phyloP scores from a whole-genome alignment of 1,140 invertebrate genomes.

The Scaptomyza hsui region DNA sequence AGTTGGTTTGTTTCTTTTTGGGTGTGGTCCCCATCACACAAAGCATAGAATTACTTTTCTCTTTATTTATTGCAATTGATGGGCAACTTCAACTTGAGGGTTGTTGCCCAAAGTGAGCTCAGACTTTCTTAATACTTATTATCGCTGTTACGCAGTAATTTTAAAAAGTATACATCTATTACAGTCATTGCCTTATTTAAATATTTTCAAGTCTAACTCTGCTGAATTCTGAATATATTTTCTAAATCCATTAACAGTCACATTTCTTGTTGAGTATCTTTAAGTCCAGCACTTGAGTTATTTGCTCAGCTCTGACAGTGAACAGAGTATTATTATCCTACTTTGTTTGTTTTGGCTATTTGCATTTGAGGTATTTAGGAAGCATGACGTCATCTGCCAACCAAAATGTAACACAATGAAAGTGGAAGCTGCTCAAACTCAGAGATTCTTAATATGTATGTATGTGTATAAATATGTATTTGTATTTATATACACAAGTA shows the following conservation, averaged over 20 bases:
- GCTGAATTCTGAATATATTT: too few relatives aligned
- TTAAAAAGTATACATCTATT: too few relatives aligned
- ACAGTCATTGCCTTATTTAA: too few relatives aligned
- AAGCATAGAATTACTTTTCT: background rate
- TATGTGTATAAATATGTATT: background rate
- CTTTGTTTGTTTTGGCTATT: constrained; percentile 4
- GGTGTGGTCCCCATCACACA: constrained; percentile 24
- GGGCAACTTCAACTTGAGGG: constrained; percentile 1
- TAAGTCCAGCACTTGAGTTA: background rate
- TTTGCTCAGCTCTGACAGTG: background rate
- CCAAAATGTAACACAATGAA: background rate
- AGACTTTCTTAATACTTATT: too few relatives aligned
- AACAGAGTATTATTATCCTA: background rate
- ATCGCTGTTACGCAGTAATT: too few relatives aligned
- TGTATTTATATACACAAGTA: constrained; percentile 4
- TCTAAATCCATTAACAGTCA: too few relatives aligned
- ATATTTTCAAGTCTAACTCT: too few relatives aligned
- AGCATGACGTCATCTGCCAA: constrained; percentile 25
- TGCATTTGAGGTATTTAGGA: background rate
- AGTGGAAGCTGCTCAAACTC: background rate
- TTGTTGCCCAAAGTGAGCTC: constrained; percentile 13
- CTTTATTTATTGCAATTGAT: constrained; percentile 34
- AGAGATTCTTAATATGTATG: background rate
- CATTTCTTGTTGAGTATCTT: background rate
- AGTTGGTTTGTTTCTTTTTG: constrained; percentile 3